A percentile compares a stretch with the other conserved stretches of the same genome.
Evolutionary conservation across 2,113 vertebrate species (phyloP).

Genomic region (Lophura nycthemera): DNA sequence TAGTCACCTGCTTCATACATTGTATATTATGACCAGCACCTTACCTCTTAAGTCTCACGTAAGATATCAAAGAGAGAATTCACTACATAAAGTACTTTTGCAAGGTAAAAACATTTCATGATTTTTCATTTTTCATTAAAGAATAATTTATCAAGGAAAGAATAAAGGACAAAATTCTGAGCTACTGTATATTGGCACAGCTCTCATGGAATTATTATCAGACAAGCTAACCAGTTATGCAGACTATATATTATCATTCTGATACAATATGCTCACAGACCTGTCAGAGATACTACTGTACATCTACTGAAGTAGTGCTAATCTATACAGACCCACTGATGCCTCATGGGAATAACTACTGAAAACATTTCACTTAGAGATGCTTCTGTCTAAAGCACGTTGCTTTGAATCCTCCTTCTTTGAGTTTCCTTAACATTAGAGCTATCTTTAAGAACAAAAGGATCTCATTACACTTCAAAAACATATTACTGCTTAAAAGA

Average conservation of each 20-base stretch:
- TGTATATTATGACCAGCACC: neutral
- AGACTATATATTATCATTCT: neutral
- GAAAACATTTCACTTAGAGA: neutral
- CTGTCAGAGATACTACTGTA: neutral
- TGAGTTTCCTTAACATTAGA: neutral
- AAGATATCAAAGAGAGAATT: neutral
- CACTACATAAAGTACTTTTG: neutral
- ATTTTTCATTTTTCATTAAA: neutral
- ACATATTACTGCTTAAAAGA: neutral
- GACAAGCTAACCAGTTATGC: neutral
- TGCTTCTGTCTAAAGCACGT: neutral
- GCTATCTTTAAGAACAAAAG: neutral
- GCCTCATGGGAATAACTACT: neutral
- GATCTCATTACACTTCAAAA: neutral
- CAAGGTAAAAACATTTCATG: neutral
- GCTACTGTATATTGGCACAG: neutral
- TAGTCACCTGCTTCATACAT: neutral
- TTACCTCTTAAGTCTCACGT: neutral
- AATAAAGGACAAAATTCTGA: neutral
- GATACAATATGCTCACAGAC: neutral
- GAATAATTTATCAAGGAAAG: neutral
- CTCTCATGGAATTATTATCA: conserved; percentile 7
- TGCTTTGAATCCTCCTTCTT: neutral
- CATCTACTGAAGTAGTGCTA: conserved; percentile 2
- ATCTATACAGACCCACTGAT: neutral